Conservation (phyloP, 1,140 invertebrate species). For the Ips typographus region DNA sequence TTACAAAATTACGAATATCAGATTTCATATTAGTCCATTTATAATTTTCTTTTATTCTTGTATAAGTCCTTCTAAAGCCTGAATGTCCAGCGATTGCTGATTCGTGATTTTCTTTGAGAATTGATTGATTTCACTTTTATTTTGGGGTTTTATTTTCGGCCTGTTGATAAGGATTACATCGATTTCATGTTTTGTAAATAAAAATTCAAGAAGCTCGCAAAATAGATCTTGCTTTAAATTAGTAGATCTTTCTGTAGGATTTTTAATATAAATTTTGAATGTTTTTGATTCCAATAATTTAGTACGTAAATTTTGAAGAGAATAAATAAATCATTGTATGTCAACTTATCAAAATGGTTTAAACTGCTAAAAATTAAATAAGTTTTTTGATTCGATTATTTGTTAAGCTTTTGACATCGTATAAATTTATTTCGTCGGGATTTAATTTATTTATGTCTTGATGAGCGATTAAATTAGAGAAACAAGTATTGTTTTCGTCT, state of each 20-base stretch:
- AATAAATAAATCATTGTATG: no score
- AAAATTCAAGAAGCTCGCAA: conserved; percentile 12
- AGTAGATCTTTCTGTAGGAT: background rate
- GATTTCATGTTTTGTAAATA: conserved; percentile 14
- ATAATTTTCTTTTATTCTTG: conserved; percentile 25
- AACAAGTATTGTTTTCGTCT: conserved; percentile 42
- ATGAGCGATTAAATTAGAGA: conserved; percentile 28
- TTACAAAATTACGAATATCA: conserved; percentile 10
- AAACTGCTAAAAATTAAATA: no score
- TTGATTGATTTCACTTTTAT: conserved; percentile 18
- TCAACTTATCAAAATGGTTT: no score
- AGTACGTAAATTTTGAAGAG: background rate
- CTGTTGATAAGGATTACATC: conserved; percentile 16
- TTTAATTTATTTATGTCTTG: conserved; percentile 29
- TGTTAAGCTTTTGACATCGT: no score
- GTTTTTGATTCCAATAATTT: conserved; percentile 3
- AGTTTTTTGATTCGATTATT: no score
- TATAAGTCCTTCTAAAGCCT: conserved; percentile 12
- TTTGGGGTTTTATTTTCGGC: conserved; percentile 7
- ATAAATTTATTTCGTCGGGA: no score
- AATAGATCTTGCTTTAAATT: conserved; percentile 21
- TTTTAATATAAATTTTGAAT: conserved; percentile 23
- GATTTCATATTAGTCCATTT: conserved; percentile 24
- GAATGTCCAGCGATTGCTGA: conserved; percentile 14
- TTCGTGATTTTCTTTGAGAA: conserved; percentile 14